Evolutionary conservation across 2,888 invertebrate species (phyloP).

Genomic region (Mechanitis mazaeus): DNA sequence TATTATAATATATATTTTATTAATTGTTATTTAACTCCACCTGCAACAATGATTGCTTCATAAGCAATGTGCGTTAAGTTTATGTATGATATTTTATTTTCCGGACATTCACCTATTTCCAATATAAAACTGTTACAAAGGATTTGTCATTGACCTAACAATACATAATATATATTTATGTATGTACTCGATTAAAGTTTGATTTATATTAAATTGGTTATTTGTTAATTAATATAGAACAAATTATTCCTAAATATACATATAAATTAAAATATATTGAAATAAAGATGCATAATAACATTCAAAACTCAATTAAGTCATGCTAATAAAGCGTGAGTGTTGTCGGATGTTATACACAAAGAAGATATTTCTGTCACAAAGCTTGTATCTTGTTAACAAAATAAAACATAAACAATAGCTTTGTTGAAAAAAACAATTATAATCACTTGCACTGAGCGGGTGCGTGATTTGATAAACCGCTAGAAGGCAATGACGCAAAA

Average conservation of each 20-base stretch:
- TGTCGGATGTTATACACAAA: no score
- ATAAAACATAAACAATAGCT: not conserved
- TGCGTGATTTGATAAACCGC: constrained; percentile 4
- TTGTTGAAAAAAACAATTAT: not conserved
- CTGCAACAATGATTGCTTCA: not conserved
- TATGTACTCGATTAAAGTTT: no score
- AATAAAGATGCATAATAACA: no score
- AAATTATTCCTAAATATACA: no score
- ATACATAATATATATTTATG: no score
- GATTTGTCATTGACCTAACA: not conserved
- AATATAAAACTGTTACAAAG: not conserved
- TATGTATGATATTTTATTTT: not conserved
- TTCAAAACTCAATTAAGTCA: no score
- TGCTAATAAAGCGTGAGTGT: no score
- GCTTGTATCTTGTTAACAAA: not conserved
- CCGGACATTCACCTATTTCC: constrained; percentile 5
- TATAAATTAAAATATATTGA: no score
- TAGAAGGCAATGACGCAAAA: constrained; percentile 2
- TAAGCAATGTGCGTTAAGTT: not conserved
- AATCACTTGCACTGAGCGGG: not conserved
- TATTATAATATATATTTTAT: not conserved
- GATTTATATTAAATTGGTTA: no score
- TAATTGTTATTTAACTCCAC: not conserved
- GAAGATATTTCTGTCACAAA: not conserved
- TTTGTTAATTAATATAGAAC: no score